Base-by-base conservation (phyloP, 2,113 vertebrate genomes). In the Sturnus vulgaris region DNA sequence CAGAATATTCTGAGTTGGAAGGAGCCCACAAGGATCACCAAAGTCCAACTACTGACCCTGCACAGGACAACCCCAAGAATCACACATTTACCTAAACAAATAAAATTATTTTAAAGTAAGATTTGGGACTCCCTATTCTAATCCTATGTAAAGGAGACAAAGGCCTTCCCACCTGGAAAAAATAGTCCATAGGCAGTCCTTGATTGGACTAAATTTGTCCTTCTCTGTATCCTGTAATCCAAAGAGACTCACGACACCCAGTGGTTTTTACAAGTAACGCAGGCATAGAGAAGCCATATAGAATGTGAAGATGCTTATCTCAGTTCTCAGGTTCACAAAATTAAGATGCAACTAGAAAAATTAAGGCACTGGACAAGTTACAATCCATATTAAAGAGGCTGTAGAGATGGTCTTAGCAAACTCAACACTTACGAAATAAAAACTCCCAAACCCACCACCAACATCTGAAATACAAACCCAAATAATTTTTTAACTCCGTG, bases 221-320 rank as follows among this genome's bases (percentile, higher is more conserved):
- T 47, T 44, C 52, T 39, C 44, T 31, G 4, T 3, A 33, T 9
- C 16, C 44, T 14, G 64, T 47, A 90, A 83, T 64, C 37, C 88
- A 90, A 53, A 88, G 94, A 83, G 91, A 83, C 53, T 93, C 44
- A 78, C 56, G 97, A 96, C 97, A 96, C 93, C 96, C 84, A 81
- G 95, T 78, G 97, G 96, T 50, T 90, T 46, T 49, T 39, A 78
- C 52, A 75, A 89, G 88, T 28, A 93, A 91, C 4, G 37, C 85
- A 80, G 49, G 61, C 50, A 75, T 15, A 27, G 60, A 56, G n/a
- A 61, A 53, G 20, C 47, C 49, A 9, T 0, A 21, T 1, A 44
- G 40, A 80, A 40, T 3, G 19, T 6, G 20, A 37, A 72, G 55
- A 66, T 10, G 17, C 21, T 56, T n/a, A 13, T 2, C 24, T 60